phyloP scores from a whole-genome alignment of 2,797 vertebrate species.

The Pantherophis alleghaniensis region DNA sequence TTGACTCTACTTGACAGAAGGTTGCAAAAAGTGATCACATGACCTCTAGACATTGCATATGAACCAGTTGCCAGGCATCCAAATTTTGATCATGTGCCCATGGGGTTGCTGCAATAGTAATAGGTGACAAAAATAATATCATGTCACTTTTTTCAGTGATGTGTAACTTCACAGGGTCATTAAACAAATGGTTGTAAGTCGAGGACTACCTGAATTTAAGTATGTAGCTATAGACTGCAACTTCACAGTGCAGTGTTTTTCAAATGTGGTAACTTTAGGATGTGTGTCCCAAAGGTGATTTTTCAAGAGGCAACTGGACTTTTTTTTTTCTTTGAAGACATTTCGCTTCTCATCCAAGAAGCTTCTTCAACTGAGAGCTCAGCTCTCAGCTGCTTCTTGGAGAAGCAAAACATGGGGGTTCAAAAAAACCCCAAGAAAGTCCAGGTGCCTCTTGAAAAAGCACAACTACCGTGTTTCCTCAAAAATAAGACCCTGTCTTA shows the following conservation, averaged over 20 bases:
- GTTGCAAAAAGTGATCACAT: neutral
- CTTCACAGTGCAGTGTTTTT: neutral
- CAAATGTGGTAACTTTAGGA: neutral
- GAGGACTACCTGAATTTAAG: neutral
- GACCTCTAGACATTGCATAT: neutral
- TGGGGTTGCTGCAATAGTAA: neutral
- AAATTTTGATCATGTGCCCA: neutral
- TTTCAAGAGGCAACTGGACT: too few species aligned
- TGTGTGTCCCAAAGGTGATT: too few species aligned
- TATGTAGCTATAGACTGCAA: neutral
- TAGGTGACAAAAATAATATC: neutral
- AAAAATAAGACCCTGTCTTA: too few species aligned
- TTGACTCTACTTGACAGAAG: neutral
- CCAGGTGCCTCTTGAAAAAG: too few species aligned
- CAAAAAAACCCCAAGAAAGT: too few species aligned
- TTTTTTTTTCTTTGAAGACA: too few species aligned
- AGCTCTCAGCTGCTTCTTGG: too few species aligned
- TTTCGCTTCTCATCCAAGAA: too few species aligned
- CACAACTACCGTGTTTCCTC: too few species aligned
- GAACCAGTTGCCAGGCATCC: neutral
- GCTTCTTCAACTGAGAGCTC: too few species aligned
- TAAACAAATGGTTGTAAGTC: neutral
- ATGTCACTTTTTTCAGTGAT: neutral
- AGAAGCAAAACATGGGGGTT: too few species aligned
- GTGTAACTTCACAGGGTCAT: neutral